These are phyloP conservation scores for Indicator indicator DNA, from an alignment of 2,113 vertebrate genomes.

Conservation along the genomic window DNA sequence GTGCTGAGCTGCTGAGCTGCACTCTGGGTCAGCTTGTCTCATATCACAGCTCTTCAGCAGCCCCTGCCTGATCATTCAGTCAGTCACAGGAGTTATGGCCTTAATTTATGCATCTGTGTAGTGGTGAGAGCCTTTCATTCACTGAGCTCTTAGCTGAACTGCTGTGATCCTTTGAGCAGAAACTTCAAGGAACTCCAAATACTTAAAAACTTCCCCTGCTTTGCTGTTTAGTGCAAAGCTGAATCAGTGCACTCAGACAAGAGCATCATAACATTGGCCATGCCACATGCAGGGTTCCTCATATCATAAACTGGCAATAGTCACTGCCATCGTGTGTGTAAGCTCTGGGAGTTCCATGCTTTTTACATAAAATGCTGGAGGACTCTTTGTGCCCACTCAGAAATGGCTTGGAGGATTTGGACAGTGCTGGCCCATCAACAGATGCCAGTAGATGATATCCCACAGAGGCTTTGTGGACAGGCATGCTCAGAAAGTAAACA, in stretches of 20 bases:
- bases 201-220: neutral
- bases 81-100: neutral
- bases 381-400: neutral
- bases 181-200: neutral
- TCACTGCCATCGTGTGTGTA: neutral
- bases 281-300: neutral
- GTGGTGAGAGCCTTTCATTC: neutral
- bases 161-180: neutral
- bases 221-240: neutral
- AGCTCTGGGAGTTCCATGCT: neutral
- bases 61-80: conserved; percentile 39
- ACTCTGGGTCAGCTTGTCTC: neutral
- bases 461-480: neutral
- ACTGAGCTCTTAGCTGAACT: neutral
- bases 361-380: neutral
- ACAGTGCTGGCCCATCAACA: neutral
- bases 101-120: neutral
- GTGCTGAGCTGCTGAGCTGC: neutral
- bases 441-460: neutral
- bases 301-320: neutral
- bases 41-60: conserved; percentile 48
- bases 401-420: neutral
- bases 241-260: neutral
- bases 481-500: neutral
- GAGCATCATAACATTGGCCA: neutral